These are phyloP conservation scores for Tragelaphus oryx DNA, from an alignment of 2,797 vertebrate genomes.

Conservation along the genomic window DNA sequence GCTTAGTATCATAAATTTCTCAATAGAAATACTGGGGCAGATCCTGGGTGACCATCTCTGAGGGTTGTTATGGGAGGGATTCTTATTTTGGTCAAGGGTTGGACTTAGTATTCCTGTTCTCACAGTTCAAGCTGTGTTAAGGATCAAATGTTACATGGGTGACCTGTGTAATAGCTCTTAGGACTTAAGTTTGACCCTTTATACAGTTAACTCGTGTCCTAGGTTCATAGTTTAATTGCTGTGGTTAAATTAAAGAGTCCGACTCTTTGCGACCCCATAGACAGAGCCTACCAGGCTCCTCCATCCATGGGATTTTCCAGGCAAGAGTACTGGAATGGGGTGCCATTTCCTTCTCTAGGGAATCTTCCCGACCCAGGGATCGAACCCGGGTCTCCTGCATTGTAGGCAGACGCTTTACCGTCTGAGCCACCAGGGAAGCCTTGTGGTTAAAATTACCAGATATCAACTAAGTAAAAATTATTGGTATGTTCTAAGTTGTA, in stretches of 20 bases:
- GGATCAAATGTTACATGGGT: neutral
- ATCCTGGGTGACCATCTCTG: neutral
- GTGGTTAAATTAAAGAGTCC: neutral
- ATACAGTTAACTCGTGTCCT: neutral
- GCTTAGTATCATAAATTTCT: neutral
- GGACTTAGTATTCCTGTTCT: neutral
- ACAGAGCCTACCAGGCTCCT: too few relatives aligned
- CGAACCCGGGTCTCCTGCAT: too few relatives aligned
- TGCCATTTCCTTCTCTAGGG: too few relatives aligned
- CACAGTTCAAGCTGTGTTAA: neutral
- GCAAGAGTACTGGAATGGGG: too few relatives aligned
- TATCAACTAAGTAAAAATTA: neutral
- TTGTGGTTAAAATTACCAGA: neutral
- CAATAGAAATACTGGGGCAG: neutral
- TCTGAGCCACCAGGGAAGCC: too few relatives aligned
- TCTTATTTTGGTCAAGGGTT: neutral
- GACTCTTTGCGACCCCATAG: too few relatives aligned
- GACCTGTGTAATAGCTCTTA: neutral
- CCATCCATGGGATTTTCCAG: too few relatives aligned
- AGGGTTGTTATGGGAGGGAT: neutral
- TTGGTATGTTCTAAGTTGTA: neutral
- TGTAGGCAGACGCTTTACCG: too few relatives aligned
- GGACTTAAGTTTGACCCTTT: neutral
- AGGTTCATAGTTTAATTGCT: constrained; percentile 8
- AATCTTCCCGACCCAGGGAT: too few relatives aligned